Conservation (phyloP, 2,797 vertebrate species). For the Mus spretus region DNA sequence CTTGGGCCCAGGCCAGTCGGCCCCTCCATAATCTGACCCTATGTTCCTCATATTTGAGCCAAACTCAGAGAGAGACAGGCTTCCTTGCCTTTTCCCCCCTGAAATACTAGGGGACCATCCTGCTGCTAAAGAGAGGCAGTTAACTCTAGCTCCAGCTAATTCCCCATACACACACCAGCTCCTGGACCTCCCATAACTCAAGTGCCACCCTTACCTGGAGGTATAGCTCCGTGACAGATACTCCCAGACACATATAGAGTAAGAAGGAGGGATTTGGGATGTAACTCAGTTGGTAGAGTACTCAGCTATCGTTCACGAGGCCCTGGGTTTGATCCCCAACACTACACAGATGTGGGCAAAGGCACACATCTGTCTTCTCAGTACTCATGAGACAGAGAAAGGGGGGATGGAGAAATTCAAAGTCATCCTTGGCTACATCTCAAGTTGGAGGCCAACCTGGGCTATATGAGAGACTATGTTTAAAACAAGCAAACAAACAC, state of each 20-base stretch:
- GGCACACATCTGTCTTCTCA: background rate
- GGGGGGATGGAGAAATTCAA: background rate
- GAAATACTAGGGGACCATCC: background rate
- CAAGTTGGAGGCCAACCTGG: background rate
- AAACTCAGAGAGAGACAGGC: background rate
- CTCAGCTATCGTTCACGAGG: background rate
- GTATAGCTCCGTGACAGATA: background rate
- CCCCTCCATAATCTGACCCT: background rate
- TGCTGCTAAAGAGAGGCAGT: background rate
- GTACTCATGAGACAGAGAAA: background rate
- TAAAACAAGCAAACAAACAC: background rate
- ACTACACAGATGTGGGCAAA: background rate
- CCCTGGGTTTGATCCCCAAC: background rate
- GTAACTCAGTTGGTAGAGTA: background rate
- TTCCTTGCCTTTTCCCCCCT: background rate
- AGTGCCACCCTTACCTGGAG: background rate
- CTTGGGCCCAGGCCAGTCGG: background rate
- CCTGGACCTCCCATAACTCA: background rate
- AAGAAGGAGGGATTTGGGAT: background rate
- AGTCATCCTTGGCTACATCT: background rate
- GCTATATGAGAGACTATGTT: background rate
- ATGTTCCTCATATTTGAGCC: background rate
- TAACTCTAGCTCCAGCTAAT: background rate
- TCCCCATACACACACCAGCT: background rate
- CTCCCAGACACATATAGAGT: background rate